Evolutionary conservation across 2,888 invertebrate species (phyloP).

Genomic region (Eulithis prunata): DNA sequence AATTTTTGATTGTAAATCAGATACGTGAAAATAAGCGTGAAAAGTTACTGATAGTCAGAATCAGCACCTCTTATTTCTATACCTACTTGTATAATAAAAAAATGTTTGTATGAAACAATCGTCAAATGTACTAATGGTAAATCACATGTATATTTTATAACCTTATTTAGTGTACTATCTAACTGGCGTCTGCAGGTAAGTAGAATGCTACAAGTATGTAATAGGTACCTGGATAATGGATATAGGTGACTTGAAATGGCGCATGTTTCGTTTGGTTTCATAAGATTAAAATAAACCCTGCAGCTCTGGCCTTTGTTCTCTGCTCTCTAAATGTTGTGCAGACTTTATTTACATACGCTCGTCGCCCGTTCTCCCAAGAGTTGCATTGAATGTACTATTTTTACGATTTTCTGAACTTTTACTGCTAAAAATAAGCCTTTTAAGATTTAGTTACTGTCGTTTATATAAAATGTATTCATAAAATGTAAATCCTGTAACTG

Average conservation of each 20-base stretch:
- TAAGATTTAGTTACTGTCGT: no score
- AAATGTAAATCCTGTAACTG: no score
- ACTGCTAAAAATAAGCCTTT: not conserved
- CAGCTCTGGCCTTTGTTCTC: not conserved
- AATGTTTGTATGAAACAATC: no score
- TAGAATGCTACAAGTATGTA: no score
- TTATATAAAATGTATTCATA: no score
- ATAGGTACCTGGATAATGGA: no score
- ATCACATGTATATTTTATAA: no score
- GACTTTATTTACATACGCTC: conserved; percentile 6
- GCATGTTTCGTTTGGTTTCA: not conserved
- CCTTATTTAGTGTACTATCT: no score
- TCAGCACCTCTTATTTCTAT: no score
- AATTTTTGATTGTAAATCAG: conserved; percentile 21
- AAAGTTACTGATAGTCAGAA: not conserved
- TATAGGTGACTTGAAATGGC: no score
- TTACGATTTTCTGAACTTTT: not conserved
- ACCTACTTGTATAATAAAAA: no score
- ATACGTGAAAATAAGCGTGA: conserved; percentile 17
- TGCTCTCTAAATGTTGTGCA: not conserved
- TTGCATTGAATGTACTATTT: not conserved
- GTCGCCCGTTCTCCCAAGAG: not conserved
- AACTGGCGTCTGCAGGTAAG: no score
- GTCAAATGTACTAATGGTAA: not conserved
- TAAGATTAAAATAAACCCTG: not conserved